Percentiles rank a stretch among this genome's conserved stretches.
Conservation (phyloP, 2,113 vertebrate genomes). For the Phaethornis superciliosus region DNA sequence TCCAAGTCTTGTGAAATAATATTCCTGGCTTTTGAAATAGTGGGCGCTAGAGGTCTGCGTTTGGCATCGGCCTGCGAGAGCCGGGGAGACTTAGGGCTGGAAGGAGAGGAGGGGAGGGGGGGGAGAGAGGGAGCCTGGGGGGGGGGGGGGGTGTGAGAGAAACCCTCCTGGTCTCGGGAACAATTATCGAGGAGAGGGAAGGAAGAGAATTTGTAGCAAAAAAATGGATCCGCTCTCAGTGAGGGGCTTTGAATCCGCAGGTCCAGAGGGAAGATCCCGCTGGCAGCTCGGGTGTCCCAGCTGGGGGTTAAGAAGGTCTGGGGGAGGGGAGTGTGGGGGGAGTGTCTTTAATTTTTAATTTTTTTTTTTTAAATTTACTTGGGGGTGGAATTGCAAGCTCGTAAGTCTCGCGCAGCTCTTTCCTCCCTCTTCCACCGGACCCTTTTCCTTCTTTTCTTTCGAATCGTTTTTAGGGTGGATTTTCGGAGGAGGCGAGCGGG, state of each 20-base stretch:
- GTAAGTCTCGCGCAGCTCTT: conserved; percentile 6
- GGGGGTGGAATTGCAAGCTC: conserved; percentile 25
- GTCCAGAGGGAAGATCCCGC: conserved; percentile 40
- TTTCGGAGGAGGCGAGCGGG: neutral
- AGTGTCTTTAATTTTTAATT: conserved; percentile 67
- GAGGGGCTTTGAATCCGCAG: conserved; percentile 40
- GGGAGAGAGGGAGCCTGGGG: neutral
- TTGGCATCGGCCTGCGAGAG: conserved; percentile 68
- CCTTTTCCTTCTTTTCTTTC: neutral
- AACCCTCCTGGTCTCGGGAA: conserved; percentile 49
- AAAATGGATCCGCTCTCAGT: conserved; percentile 67
- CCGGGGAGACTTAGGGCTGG: conserved; percentile 58
- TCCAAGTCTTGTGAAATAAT: conserved; percentile 88
- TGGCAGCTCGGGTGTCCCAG: conserved; percentile 48
- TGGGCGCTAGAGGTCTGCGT: conserved; percentile 93
- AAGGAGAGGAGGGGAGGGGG: conserved; percentile 59
- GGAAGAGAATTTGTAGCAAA: conserved; percentile 73
- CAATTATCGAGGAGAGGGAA: conserved; percentile 64
- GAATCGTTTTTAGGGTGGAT: neutral
- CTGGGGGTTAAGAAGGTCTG: conserved; percentile 50
- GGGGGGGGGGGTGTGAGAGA: neutral
- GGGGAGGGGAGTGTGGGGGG: conserved; percentile 56
- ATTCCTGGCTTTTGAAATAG: conserved; percentile 91
- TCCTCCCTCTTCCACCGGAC: neutral
- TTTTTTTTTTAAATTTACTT: conserved; percentile 60